Evolutionary conservation across 2,888 invertebrate genomes (phyloP).

Genomic region (Pseudococcus jackbeardsleyi): DNA sequence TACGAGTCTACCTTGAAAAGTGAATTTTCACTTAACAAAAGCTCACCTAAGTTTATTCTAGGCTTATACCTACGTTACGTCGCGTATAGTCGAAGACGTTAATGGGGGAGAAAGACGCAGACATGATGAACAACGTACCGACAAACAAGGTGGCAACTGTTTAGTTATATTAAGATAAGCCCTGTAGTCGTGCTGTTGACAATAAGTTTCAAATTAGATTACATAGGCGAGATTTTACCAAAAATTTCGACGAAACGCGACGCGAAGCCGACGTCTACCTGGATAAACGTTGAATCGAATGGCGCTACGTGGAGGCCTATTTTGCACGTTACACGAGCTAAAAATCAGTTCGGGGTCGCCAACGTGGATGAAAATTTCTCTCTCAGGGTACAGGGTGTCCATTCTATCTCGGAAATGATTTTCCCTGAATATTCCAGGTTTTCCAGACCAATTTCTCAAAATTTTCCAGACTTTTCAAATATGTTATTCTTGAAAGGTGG

Average conservation of each 20-base stretch:
- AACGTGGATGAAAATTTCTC: too few relatives aligned
- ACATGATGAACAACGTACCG: background rate
- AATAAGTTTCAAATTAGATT: constrained; percentile 3
- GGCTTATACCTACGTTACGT: background rate
- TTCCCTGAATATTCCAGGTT: too few relatives aligned
- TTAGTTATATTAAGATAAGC: constrained; percentile 1
- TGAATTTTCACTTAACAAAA: constrained; percentile 10
- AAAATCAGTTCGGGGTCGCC: too few relatives aligned
- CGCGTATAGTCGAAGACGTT: background rate
- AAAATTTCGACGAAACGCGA: background rate
- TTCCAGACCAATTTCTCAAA: too few relatives aligned
- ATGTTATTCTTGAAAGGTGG: too few relatives aligned
- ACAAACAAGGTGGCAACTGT: constrained; percentile 17
- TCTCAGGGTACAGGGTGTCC: too few relatives aligned
- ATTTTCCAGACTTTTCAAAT: too few relatives aligned
- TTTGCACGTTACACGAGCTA: too few relatives aligned
- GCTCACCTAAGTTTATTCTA: background rate
- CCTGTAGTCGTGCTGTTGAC: background rate
- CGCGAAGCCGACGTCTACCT: background rate
- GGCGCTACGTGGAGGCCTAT: too few relatives aligned
- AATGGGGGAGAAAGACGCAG: background rate
- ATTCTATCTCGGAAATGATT: too few relatives aligned
- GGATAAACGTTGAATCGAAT: too few relatives aligned
- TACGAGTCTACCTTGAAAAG: background rate
- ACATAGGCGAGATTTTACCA: background rate